Evolutionary conservation across 2,888 invertebrate species (phyloP).

Genomic region (Caradrina kadenii): DNA sequence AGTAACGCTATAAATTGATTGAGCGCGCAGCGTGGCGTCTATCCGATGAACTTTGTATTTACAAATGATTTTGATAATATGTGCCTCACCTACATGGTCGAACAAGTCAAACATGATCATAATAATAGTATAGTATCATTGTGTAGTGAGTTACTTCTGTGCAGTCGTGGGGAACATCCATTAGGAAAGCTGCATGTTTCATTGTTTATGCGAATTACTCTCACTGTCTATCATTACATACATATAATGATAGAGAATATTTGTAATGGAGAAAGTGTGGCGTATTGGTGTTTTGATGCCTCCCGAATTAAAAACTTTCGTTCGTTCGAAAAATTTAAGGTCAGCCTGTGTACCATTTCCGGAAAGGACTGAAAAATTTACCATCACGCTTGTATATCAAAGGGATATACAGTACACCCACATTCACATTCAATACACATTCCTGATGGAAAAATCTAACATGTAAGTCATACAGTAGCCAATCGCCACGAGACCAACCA

Average conservation of each 20-base stretch:
- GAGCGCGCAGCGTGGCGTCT: conserved; percentile 82
- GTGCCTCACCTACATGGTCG: conserved; percentile 61
- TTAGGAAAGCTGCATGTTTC: conserved; percentile 43
- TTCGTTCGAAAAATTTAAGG: too few relatives aligned
- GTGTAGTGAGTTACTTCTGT: conserved; percentile 52
- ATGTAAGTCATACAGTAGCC: too few relatives aligned
- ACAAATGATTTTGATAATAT: conserved; percentile 77
- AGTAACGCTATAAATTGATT: conserved; percentile 85
- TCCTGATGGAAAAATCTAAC: too few relatives aligned
- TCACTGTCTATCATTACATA: conserved; percentile 38
- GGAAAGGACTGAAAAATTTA: too few relatives aligned
- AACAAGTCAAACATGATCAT: conserved; percentile 53
- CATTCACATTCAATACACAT: too few relatives aligned
- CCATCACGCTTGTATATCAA: too few relatives aligned
- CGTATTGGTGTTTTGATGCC: conserved; percentile 32
- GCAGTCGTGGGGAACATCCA: conserved; percentile 42
- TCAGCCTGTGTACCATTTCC: too few relatives aligned
- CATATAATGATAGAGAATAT: conserved; percentile 41
- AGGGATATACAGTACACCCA: too few relatives aligned
- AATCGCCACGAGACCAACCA: too few relatives aligned
- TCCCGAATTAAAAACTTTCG: conserved; percentile 16
- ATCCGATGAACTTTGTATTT: conserved; percentile 78
- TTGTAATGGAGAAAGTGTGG: conserved; percentile 47
- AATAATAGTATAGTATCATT: conserved; percentile 50
- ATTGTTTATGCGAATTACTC: conserved; percentile 24